Evolutionary conservation across 2,888 invertebrate genomes (phyloP).

Genomic region (Cephalotes varians): DNA sequence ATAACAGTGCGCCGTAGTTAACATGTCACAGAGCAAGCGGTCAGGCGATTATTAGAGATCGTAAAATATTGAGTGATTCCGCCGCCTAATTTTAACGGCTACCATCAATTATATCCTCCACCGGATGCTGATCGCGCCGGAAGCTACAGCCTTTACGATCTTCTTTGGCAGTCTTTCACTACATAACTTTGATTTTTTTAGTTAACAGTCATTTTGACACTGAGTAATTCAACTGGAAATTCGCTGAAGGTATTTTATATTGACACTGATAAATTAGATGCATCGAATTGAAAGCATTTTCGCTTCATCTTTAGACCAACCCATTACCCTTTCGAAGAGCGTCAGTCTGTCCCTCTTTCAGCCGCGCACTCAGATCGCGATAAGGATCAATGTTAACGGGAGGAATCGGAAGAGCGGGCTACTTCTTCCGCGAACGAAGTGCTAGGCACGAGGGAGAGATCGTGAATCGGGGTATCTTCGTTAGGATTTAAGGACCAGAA

Average conservation of each 20-base stretch:
- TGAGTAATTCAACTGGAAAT: background rate
- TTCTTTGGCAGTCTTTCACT: slow-evolving; percentile 21
- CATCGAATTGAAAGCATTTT: slow-evolving; percentile 69
- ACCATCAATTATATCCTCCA: slow-evolving; percentile 68
- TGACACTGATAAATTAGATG: slow-evolving; percentile 70
- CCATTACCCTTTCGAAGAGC: slow-evolving; percentile 50
- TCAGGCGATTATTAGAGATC: slow-evolving; percentile 77
- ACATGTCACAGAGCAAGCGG: slow-evolving; percentile 65
- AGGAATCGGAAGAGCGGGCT: slow-evolving; percentile 64
- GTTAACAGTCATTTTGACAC: background rate
- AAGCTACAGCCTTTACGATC: slow-evolving; percentile 56
- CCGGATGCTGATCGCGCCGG: slow-evolving; percentile 49
- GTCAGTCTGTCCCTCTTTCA: slow-evolving; percentile 66
- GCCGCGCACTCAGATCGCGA: slow-evolving; percentile 55
- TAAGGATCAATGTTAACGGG: slow-evolving; percentile 71
- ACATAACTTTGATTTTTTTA: background rate
- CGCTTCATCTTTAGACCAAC: slow-evolving; percentile 44
- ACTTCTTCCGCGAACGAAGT: slow-evolving; percentile 43
- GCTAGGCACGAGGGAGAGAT: slow-evolving; percentile 61
- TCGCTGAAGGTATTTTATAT: background rate
- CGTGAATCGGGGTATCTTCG: slow-evolving; percentile 69
- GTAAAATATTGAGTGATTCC: slow-evolving; percentile 80
- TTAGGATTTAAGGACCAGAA: slow-evolving; percentile 65
- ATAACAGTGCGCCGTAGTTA: slow-evolving; percentile 61
- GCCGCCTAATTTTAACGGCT: slow-evolving; percentile 74